These are phyloP conservation scores for Diplodus puntazzo DNA, from an alignment of 2,797 vertebrate genomes.

Conservation along the genomic window DNA sequence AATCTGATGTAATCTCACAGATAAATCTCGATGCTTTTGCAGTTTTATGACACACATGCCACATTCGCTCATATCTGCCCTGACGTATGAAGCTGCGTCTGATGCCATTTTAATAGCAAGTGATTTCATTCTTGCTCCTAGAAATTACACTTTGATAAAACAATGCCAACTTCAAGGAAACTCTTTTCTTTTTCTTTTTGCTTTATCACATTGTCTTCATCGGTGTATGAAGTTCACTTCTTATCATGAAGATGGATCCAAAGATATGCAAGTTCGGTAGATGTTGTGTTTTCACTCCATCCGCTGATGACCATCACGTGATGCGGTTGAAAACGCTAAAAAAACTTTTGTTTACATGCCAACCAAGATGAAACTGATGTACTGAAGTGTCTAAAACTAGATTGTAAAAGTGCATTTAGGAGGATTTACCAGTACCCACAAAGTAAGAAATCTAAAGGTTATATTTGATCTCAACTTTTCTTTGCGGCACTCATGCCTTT, in stretches of 20 bases:
- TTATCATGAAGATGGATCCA: background rate
- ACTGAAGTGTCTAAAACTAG: background rate
- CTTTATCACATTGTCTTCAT: background rate
- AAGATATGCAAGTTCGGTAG: background rate
- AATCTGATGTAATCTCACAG: background rate
- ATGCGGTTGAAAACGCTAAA: background rate
- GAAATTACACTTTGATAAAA: background rate
- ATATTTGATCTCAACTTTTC: constrained; percentile 17
- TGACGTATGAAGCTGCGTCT: background rate
- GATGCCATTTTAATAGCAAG: background rate
- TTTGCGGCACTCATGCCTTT: constrained; percentile 14
- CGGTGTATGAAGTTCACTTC: background rate
- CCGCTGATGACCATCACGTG: background rate
- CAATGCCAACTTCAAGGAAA: background rate
- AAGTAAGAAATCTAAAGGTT: constrained; percentile 19
- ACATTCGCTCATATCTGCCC: background rate
- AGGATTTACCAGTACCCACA: background rate
- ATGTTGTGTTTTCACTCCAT: background rate
- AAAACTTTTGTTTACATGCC: background rate
- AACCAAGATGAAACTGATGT: background rate
- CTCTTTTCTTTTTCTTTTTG: background rate
- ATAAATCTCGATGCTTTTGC: constrained; percentile 3
- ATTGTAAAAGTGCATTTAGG: background rate
- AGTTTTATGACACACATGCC: background rate
- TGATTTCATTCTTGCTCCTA: background rate